These are phyloP conservation scores for Rutpela maculata DNA, from an alignment of 2,888 invertebrate genomes.

Conservation along the genomic window DNA sequence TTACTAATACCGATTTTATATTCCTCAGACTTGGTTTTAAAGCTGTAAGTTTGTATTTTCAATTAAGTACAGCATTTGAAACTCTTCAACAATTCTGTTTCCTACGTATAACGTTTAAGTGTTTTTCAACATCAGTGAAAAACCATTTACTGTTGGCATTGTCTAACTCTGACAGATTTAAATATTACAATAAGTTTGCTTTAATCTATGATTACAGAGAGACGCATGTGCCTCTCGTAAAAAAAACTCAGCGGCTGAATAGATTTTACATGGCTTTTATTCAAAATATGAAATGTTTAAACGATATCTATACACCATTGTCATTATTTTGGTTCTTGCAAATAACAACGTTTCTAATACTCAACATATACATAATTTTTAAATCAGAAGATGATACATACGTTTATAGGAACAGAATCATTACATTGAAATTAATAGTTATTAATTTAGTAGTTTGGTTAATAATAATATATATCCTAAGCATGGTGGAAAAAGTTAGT, in stretches of 20 bases:
- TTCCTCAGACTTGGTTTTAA: too few species aligned
- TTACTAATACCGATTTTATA: too few species aligned
- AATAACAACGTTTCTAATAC: not conserved
- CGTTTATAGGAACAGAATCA: not conserved
- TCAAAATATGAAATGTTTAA: not conserved
- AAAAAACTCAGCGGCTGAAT: not conserved
- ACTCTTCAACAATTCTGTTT: too few species aligned
- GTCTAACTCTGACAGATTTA: not conserved
- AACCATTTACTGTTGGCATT: not conserved
- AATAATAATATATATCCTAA: not conserved
- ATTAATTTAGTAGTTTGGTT: not conserved
- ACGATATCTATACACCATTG: not conserved
- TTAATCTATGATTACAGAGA: too few species aligned
- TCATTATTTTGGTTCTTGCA: slow-evolving; percentile 16
- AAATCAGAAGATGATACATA: not conserved
- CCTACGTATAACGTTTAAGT: too few species aligned
- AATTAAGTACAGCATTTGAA: too few species aligned
- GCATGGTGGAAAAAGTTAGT: not conserved
- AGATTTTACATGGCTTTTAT: slow-evolving; percentile 15
- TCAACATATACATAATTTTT: slow-evolving; percentile 18
- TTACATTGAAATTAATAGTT: not conserved
- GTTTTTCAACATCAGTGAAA: not conserved
- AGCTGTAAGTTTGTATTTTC: too few species aligned
- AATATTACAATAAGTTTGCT: not conserved
- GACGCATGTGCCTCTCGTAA: too few species aligned